Conservation (phyloP, 2,888 invertebrate genomes). For the Parasteatoda lunata region DNA sequence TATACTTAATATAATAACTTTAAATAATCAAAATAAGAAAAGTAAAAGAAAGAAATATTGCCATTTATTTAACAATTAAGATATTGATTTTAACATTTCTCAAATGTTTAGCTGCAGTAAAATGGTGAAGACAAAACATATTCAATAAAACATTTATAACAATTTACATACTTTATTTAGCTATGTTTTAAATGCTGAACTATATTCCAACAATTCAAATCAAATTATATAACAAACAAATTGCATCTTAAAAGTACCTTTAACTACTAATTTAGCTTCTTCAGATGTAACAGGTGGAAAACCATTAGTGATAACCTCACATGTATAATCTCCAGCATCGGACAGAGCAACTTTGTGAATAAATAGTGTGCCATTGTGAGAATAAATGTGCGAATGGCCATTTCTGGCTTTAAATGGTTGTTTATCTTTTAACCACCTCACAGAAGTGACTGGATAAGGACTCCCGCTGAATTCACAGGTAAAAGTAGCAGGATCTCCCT, state of each 20-base stretch:
- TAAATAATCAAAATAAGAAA: background rate
- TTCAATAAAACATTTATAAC: too few relatives aligned
- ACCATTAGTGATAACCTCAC: slow-evolving; percentile 81
- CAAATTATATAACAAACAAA: too few relatives aligned
- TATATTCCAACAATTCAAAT: too few relatives aligned
- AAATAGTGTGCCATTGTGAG: slow-evolving; percentile 77
- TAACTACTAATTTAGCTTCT: slow-evolving; percentile 79
- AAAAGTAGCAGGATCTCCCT: slow-evolving; percentile 80
- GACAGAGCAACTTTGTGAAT: slow-evolving; percentile 77
- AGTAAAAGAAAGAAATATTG: background rate
- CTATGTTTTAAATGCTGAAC: too few relatives aligned
- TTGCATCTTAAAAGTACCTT: slow-evolving; percentile 75
- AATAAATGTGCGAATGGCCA: slow-evolving; percentile 71
- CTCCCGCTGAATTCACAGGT: slow-evolving; percentile 78
- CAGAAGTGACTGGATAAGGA: slow-evolving; percentile 78
- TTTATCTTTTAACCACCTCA: slow-evolving; percentile 83
- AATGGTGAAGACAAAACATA: too few relatives aligned
- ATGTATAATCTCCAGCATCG: slow-evolving; percentile 82
- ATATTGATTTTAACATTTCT: too few relatives aligned
- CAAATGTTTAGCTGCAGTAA: too few relatives aligned
- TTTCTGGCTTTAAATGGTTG: slow-evolving; percentile 75
- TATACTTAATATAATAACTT: background rate
- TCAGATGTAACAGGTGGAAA: slow-evolving; percentile 79
- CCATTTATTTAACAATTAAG: too few relatives aligned
- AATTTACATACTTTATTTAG: too few relatives aligned